Evolutionary conservation across 2,888 invertebrate species (phyloP), one percentile per base, ranked within the genome.

Genomic region (Campaea margaritaria): DNA sequence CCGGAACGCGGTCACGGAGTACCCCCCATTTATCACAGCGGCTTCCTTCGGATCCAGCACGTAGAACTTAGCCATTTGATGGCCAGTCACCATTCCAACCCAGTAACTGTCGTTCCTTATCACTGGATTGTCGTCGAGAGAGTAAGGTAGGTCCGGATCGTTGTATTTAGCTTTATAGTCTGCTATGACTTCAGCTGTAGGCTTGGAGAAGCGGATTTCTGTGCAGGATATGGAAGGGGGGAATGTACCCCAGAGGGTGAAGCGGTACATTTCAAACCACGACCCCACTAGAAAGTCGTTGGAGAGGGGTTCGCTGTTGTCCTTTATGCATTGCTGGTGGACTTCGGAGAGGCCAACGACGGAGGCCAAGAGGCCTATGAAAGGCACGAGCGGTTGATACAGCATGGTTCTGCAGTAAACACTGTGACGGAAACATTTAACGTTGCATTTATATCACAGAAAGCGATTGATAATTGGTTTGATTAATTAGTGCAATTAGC

Each of bases 41-140:
- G 31, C 27, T 15, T 51, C n/a, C 9, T 60, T 58, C 0, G 65
- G 62, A 1, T 54, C 28, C 62, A n/a, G n/a, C n/a, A n/a, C n/a
- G n/a, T n/a, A n/a, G 36, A 62, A 62, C 45, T 65, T 65, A 7
- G 62, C 60, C 2, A 48, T 28, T 4, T 48, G 60, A 2, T 65
- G 38, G 2, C 65, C 65, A 0, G 53, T 27, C 3, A 65, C 21
- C 42, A 65, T 36, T 0, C 65, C 65, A 0, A 49, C 15, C 13
- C 46, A 10, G 5, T 27, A 16, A 0, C 28, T 21, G 7, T 58
- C 52, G 8, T 14, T 46, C 0, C 43, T 27, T 2, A 52, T 14
- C 1, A 65, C 41, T 0, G 65, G 62, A n/a, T 65, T 60, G n/a
- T 62, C 65, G 13, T 62, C 62, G 8, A 65, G 27, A 12, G 57